A percentile compares a stretch with the other conserved stretches of the same genome.
These are phyloP conservation scores for Laspeyria flexula DNA, from an alignment of 2,888 invertebrate species.

Conservation along the genomic window DNA sequence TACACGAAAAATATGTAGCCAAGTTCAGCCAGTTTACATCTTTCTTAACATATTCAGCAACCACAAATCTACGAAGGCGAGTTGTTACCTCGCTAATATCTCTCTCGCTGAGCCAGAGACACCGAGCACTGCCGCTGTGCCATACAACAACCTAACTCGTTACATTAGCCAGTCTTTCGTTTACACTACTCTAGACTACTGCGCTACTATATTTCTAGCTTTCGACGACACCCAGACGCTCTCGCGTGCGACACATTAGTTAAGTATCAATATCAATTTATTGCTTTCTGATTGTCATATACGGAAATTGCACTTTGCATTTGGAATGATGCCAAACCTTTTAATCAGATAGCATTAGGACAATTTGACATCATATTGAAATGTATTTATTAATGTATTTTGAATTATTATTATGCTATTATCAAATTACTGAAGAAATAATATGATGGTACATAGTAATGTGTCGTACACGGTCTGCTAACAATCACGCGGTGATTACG, in stretches of 20 bases:
- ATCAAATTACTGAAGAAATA: not conserved
- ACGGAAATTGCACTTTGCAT: not conserved
- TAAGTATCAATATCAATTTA: too few relatives aligned
- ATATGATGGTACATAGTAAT: not conserved
- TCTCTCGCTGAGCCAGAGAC: conserved; percentile 2
- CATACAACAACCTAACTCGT: conserved; percentile 60
- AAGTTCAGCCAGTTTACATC: not conserved
- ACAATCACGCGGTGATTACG: conserved; percentile 25
- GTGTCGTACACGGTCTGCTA: conserved; percentile 10
- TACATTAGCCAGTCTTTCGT: conserved; percentile 85
- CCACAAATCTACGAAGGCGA: not conserved
- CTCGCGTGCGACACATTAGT: conserved; percentile 1
- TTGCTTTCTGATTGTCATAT: too few relatives aligned
- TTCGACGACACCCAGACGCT: conserved; percentile 14
- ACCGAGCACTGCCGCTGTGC: conserved; percentile 32
- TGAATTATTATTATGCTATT: too few relatives aligned
- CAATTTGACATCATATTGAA: too few relatives aligned
- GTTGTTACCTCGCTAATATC: not conserved
- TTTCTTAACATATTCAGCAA: not conserved
- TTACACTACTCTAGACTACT: conserved; percentile 75
- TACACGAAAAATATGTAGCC: conserved; percentile 1
- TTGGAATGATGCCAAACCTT: not conserved
- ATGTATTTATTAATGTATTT: too few relatives aligned
- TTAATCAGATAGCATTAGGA: not conserved
- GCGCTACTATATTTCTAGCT: conserved; percentile 43